A percentile compares a stretch with the other conserved stretches of the same genome.
Evolutionary conservation across 92 coral and sea anemone genomes (phyloP).

Genomic region (Zoanthus sansibaricus): DNA sequence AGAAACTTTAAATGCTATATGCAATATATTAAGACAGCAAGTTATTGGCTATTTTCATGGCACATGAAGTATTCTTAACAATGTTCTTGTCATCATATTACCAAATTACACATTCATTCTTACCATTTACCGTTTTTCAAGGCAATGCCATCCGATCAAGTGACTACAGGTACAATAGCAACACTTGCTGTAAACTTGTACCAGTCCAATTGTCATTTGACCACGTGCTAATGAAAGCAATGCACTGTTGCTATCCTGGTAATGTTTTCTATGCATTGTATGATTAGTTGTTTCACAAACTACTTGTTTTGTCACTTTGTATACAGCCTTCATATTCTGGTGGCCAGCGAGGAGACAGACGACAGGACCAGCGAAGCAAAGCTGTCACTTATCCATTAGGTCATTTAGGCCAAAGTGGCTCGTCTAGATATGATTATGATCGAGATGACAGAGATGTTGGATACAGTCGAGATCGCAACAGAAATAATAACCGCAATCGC

Average conservation of each 20-base stretch:
- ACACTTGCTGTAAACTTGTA: too few relatives aligned
- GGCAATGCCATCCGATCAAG: too few relatives aligned
- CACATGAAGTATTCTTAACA: too few relatives aligned
- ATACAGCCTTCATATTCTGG: constrained; percentile 87
- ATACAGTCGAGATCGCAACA: constrained; percentile 67
- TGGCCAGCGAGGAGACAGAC: constrained; percentile 61
- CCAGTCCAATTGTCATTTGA: not conserved
- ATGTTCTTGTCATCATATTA: too few relatives aligned
- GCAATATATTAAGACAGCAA: too few relatives aligned
- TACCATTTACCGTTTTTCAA: too few relatives aligned
- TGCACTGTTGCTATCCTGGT: not conserved
- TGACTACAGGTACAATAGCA: not conserved
- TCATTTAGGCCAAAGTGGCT: constrained; percentile 58
- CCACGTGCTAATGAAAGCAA: not conserved
- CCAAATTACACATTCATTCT: too few relatives aligned
- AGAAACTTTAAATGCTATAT: too few relatives aligned
- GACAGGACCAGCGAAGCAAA: constrained; percentile 54
- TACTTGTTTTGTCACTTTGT: constrained; percentile 73
- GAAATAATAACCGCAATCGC: constrained; percentile 56
- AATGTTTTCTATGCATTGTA: not conserved
- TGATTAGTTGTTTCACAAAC: constrained; percentile 21
- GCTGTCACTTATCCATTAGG: constrained; percentile 73
- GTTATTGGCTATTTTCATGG: too few relatives aligned
- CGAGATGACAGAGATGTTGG: constrained; percentile 58
- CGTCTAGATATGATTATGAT: constrained; percentile 54